These are phyloP conservation scores for Mactromeris polynyma DNA, from an alignment of 2,888 invertebrate genomes.

Conservation along the genomic window DNA sequence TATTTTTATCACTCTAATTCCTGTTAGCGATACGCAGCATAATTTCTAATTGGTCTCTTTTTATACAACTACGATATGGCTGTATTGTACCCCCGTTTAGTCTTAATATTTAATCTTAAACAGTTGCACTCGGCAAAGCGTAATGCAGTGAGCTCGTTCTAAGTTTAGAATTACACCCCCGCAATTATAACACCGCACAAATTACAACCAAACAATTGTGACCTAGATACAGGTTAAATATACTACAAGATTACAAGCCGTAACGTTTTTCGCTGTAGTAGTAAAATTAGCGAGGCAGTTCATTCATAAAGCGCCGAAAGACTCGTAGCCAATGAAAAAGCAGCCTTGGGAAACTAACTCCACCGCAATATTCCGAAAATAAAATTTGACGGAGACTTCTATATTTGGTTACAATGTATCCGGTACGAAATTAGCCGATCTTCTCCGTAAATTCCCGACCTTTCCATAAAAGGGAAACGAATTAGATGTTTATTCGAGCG, in stretches of 20 bases:
- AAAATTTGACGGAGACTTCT: slow-evolving; percentile 67
- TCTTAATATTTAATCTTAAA: background rate
- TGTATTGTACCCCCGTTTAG: background rate
- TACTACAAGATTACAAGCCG: background rate
- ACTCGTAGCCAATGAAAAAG: background rate
- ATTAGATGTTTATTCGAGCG: slow-evolving; percentile 54
- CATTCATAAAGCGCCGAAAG: background rate
- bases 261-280: background rate
- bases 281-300: slow-evolving; percentile 12
- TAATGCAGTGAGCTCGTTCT: background rate
- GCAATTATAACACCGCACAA: background rate
- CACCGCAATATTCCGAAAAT: slow-evolving; percentile 17
- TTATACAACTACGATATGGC: background rate
- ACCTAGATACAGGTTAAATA: slow-evolving; percentile 11
- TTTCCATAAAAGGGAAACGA: slow-evolving; percentile 72
- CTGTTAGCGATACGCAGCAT: too few relatives aligned
- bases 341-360: slow-evolving; percentile 10
- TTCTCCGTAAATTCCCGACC: slow-evolving; percentile 65
- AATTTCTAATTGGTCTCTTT: too few relatives aligned
- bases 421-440: slow-evolving; percentile 63
- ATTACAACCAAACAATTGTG: background rate
- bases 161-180: background rate
- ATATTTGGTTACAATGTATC: slow-evolving; percentile 60
- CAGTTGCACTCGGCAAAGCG: background rate
- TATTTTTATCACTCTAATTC: too few relatives aligned